Evolutionary conservation across 1,140 invertebrate species (phyloP).

Genomic region (Hydropsyche tenuis): DNA sequence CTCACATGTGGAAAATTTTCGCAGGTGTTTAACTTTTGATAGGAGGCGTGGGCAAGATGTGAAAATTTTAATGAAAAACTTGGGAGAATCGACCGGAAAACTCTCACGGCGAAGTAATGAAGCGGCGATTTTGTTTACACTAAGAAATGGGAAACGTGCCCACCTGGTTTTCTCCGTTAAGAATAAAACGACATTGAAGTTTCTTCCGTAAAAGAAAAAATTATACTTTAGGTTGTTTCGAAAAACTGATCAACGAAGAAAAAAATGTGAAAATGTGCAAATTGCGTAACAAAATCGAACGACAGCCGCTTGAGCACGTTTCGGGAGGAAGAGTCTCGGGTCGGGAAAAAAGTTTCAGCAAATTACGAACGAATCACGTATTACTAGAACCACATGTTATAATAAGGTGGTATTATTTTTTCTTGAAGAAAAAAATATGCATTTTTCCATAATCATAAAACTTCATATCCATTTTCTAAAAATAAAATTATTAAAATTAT

Average conservation of each 20-base stretch:
- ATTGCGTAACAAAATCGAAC: conserved; percentile 19
- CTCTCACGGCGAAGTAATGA: conserved; percentile 20
- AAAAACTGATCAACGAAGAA: neutral
- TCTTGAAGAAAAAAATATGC: neutral
- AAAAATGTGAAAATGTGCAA: neutral
- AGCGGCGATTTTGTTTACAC: conserved; percentile 31
- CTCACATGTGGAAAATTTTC: no score
- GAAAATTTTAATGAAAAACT: neutral
- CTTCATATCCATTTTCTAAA: no score
- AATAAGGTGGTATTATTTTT: neutral
- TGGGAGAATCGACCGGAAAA: conserved; percentile 1
- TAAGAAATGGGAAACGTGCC: conserved; percentile 31
- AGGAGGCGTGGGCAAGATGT: no score
- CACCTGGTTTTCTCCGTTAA: conserved; percentile 8
- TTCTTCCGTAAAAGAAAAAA: no score
- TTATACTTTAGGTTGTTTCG: no score
- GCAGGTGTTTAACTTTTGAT: no score
- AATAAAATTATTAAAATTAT: no score
- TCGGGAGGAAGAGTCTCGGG: neutral
- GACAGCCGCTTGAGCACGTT: conserved; percentile 19
- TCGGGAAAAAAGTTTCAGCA: neutral
- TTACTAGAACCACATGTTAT: neutral
- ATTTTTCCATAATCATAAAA: neutral
- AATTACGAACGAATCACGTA: neutral
- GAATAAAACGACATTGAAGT: no score